Base-by-base conservation (phyloP, 2,888 invertebrate species). In the Notodonta dromedarius region DNA sequence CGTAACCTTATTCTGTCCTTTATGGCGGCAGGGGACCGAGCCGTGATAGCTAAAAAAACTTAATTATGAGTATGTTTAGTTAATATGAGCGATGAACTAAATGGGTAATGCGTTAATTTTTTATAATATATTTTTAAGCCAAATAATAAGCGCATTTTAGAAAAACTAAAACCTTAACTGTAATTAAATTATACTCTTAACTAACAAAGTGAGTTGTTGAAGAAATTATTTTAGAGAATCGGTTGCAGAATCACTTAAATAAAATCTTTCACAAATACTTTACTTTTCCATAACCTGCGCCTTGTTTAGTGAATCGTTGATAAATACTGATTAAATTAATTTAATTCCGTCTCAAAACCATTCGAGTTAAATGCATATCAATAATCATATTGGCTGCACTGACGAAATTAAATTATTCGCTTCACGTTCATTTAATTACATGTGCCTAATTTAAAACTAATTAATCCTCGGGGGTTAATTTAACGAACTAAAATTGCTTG, bases 381-480 rank as follows among this genome's bases (percentile, higher is more conserved):
- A 60, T 52, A 51, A 60, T 52, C 40, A 13, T 50, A 70, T 56
- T 62, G 59, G 57, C 40, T 9, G 44, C n/a, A 61, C 55, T 7
- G 24, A 44, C 51, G 32, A 54, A 59, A 62, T 66, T 65, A 61
- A 66, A 59, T 73, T 54, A 51, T 64, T 40, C 56, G 66, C 57
- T 61, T 56, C 50, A 54, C 52, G 57, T 35, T n/a, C 13, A n/a
- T 53, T 35, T 61, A 60, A 63, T 66, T 66, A 68, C 54, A 58
- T 58, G 48, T 32, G 56, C 42, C 51, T 58, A 58, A 59, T 61
- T 61, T 60, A 59, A 60, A 62, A 70, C 68, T 70, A 70, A 72
- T 68, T 64, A 65, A 62, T 44, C 53, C 59, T 50, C 59, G 32
- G 56, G 24, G 60, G 63, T 67, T 61, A 61, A 65, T 67, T 61